Evolutionary conservation across 2,888 invertebrate species (phyloP).

Genomic region (Sepioteuthis lessoniana): DNA sequence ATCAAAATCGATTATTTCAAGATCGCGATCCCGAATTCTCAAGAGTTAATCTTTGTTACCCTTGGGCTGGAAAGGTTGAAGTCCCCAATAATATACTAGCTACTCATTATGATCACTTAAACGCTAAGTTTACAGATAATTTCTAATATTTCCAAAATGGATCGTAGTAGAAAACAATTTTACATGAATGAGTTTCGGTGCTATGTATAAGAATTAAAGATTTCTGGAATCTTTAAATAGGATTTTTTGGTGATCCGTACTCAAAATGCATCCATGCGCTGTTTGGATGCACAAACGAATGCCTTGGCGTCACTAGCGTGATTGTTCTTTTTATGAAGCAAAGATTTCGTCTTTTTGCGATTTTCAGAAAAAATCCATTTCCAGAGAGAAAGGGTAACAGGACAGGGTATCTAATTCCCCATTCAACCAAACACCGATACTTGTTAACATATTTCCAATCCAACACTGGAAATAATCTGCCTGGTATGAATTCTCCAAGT

Average conservation of each 20-base stretch:
- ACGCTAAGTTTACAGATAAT: too few relatives aligned
- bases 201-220: too few relatives aligned
- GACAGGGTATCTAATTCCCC: background rate
- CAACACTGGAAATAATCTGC: background rate
- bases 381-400: background rate
- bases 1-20: too few relatives aligned
- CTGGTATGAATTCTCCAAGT: background rate
- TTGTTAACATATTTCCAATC: background rate
- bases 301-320: background rate
- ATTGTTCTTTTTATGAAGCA: background rate
- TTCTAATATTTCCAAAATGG: too few relatives aligned
- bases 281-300: background rate
- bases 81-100: too few relatives aligned
- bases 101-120: too few relatives aligned
- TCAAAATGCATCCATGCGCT: background rate
- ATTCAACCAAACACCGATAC: background rate
- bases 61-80: too few relatives aligned
- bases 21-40: too few relatives aligned
- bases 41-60: too few relatives aligned
- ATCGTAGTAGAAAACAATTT: too few relatives aligned
- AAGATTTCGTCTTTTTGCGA: background rate
- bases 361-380: background rate
- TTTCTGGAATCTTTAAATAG: too few relatives aligned
- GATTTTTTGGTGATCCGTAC: background rate
- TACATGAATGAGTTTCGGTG: too few relatives aligned